Evolutionary conservation across 2,888 invertebrate species (phyloP), one percentile per base, ranked within the genome.

Genomic region (Phragmatobia fuliginosa): DNA sequence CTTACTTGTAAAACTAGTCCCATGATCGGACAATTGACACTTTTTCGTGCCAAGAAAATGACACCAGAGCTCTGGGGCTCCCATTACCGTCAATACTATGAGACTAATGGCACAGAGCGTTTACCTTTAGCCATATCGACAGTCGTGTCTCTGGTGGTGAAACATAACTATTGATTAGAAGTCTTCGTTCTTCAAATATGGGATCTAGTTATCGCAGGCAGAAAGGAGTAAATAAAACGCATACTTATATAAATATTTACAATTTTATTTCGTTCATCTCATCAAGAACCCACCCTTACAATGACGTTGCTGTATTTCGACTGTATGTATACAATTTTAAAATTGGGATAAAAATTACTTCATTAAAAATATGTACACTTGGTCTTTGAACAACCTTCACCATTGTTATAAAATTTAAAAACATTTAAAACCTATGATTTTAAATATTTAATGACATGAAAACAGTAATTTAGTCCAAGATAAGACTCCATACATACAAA

Each of bases 221-320:
- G 14, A 14, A 56, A 28, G 52, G 28, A 28, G 6, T 28, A 10
- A 90, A 88, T 86, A 84, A 91, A 91, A 91, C 84, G 70, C 78
- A 77, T 71, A 10, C 80, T 66, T 90, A 86, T 91, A 90, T 89
- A 92, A 92, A 92, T 92, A 92, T 93, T 91, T 93, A 93, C 93
- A 93, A 72, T 92, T 45, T 91, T 92, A 91, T 91, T 88, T 81
- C 80, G 84, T 80, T 83, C 74, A 75, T 85, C 85, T 83, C 86
- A 75, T 75, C 76, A 77, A 78, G 75, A 79, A 85, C 85, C 80
- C 72, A 72, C 75, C 68, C 64, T 68, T 64, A 61, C 49, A 72
- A 67, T 77, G 38, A 68, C 45, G 78, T 82, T 85, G 71, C 83
- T 85, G 83, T 81, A 82, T 79, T 78, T 73, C 73, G 74, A 78